Conservation (phyloP, 1,140 invertebrate genomes). For the Lucilia sericata region DNA sequence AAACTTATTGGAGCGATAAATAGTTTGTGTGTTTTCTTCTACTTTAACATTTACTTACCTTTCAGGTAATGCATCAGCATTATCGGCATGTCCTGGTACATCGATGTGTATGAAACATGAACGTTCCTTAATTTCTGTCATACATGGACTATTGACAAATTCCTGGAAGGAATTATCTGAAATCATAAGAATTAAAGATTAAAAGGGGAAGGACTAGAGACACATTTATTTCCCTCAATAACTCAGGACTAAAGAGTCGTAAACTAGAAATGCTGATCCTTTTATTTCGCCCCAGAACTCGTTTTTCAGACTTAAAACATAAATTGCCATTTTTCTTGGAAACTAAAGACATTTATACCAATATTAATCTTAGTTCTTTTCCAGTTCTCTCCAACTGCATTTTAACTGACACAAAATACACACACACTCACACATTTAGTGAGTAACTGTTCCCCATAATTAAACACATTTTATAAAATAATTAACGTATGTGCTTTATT, state of each 20-base stretch:
- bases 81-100: slow-evolving; percentile 89
- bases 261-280: no score
- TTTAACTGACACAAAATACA: no score
- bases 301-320: no score
- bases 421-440: no score
- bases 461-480: background rate
- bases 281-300: no score
- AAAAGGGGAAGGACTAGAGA: no score
- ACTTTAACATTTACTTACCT: slow-evolving; percentile 72
- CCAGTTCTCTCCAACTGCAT: background rate
- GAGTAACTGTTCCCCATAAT: background rate
- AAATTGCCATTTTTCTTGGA: no score
- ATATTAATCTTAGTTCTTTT: background rate
- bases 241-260: no score
- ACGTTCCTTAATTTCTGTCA: slow-evolving; percentile 86
- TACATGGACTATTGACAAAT: slow-evolving; percentile 83
- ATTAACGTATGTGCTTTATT: background rate
- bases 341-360: no score
- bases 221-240: no score
- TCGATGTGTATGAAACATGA: slow-evolving; percentile 91
- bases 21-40: background rate
- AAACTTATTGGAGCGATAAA: no score
- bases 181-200: background rate
- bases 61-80: slow-evolving; percentile 77
- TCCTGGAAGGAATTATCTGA: slow-evolving; percentile 80